Base-by-base conservation (phyloP, 2,888 invertebrate species). In the Belgica antarctica region DNA sequence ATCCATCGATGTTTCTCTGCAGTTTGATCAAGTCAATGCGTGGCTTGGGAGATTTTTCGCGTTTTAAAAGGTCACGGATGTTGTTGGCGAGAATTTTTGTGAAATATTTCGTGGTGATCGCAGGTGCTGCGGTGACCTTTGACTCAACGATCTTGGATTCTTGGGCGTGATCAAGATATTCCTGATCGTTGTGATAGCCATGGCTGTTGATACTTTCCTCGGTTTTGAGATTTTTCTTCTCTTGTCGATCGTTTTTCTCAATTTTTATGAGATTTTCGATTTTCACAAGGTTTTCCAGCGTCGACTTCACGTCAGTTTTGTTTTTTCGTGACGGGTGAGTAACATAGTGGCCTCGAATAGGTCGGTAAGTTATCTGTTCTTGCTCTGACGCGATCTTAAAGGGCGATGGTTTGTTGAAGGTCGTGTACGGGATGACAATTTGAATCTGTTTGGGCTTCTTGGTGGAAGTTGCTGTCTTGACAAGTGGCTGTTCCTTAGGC, bases 1-100 rank as follows among this genome's bases (percentile, higher is more conserved):
- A 92, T 72, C 88, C 88, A 74, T 92, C 90, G 71, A 92, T 92
- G 73, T 89, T 91, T 74, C 90, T 89, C 76, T 92, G 92, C 36
- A 92, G 80, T 75, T 87, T 86, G 12, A 86, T 83, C 12, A 90
- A 84, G 76, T 92, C 90, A 74, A 89, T 88, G 31, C 71, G 72
- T 7, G 72, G 52, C 22, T 65, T 62, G 59, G 63, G 73, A 24
- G 57, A 68, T 68, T 61, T 79, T 78, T 82, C 82, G 3, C 79
- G 79, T 70, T 79, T 79, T 0, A 84, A 75, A 19, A 85, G 76
- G 72, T 84, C 83, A 28, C 81, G 78, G 7, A 85, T 79, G 76
- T 85, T 84, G 19, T 82, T 78, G 3, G 81, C 81, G 8, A 80
- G 74, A 34, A 80, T 78, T 72, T 80, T 78, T 22, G 79, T 78